Percentiles rank a stretch among this genome's conserved stretches.
Conservation (phyloP, 2,797 vertebrate genomes). For the Linurgus olivaceus region DNA sequence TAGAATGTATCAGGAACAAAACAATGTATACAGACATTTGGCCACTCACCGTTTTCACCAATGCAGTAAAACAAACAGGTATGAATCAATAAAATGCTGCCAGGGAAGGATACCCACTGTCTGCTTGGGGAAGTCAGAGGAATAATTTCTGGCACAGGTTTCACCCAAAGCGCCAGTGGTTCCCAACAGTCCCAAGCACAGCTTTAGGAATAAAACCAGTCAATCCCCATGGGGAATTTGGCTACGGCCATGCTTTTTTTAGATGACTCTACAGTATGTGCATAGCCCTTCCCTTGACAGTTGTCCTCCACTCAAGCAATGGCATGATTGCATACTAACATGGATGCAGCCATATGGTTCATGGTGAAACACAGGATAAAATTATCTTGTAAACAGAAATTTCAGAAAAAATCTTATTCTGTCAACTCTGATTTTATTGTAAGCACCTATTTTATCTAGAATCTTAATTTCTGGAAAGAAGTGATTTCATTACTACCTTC, state of each 20-base stretch:
- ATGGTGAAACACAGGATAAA: not conserved
- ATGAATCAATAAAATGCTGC: not conserved
- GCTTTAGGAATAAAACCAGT: not conserved
- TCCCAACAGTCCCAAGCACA: not conserved
- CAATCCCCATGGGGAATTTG: not conserved
- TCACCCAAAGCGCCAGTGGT: not conserved
- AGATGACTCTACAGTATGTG: accelerated
- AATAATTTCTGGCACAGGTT: not conserved
- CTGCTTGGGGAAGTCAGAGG: not conserved
- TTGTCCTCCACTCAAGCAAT: not conserved
- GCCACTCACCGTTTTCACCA: not conserved
- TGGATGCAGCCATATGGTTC: not conserved
- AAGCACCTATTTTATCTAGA: not conserved
- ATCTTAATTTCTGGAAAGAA: not conserved
- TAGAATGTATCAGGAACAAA: not conserved
- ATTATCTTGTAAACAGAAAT: not conserved
- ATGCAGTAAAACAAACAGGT: not conserved
- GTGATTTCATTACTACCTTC: not conserved
- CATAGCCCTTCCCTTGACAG: not conserved
- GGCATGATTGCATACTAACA: not conserved
- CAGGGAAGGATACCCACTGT: not conserved
- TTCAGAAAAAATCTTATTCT: not conserved
- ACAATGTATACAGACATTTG: not conserved
- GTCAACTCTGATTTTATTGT: not conserved
- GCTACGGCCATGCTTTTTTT: not conserved